A percentile compares a stretch with the other conserved stretches of the same genome.
Conservation (phyloP, 2,797 vertebrate genomes). For the Pseudochaenichthys georgianus region DNA sequence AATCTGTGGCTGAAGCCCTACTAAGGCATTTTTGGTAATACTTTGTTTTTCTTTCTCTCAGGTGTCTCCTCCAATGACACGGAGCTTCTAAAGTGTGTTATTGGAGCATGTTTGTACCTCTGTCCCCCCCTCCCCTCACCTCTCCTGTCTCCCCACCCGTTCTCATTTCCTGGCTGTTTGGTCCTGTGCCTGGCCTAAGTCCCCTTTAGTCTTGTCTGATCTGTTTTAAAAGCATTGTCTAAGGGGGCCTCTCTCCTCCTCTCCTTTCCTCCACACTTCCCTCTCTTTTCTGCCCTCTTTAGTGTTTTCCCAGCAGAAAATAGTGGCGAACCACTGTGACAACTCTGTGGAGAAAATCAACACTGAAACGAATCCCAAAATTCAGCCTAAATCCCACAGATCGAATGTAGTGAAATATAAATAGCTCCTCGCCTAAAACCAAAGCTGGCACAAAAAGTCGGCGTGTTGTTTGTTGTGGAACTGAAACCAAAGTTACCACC, state of each 20-base stretch:
- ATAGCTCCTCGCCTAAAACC: constrained; percentile 55
- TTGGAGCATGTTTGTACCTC: constrained; percentile 53
- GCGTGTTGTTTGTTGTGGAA: constrained; percentile 73
- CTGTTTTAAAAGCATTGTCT: constrained; percentile 75
- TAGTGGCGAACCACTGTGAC: constrained; percentile 40
- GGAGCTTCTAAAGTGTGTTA: constrained; percentile 41
- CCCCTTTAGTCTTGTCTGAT: constrained; percentile 76
- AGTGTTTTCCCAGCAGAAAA: constrained; percentile 48
- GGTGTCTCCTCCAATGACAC: background rate
- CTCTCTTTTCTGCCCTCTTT: constrained; percentile 18
- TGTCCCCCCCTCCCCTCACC: constrained; percentile 7
- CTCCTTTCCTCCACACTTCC: constrained; percentile 41
- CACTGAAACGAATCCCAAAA: constrained; percentile 8
- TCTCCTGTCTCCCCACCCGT: constrained; percentile 30
- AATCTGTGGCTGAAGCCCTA: background rate
- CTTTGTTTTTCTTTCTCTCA: constrained; percentile 9
- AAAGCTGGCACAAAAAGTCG: constrained; percentile 45
- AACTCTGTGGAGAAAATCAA: constrained; percentile 37
- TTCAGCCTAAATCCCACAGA: constrained; percentile 30
- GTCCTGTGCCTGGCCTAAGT: constrained; percentile 66
- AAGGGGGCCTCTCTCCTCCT: constrained; percentile 32
- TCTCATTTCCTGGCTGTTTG: constrained; percentile 81
- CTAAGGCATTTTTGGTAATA: background rate
- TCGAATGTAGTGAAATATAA: constrained; percentile 41
- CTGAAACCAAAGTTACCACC: constrained; percentile 67